phyloP scores from a whole-genome alignment of 2,113 vertebrate genomes.

The Oophaga pumilio region DNA sequence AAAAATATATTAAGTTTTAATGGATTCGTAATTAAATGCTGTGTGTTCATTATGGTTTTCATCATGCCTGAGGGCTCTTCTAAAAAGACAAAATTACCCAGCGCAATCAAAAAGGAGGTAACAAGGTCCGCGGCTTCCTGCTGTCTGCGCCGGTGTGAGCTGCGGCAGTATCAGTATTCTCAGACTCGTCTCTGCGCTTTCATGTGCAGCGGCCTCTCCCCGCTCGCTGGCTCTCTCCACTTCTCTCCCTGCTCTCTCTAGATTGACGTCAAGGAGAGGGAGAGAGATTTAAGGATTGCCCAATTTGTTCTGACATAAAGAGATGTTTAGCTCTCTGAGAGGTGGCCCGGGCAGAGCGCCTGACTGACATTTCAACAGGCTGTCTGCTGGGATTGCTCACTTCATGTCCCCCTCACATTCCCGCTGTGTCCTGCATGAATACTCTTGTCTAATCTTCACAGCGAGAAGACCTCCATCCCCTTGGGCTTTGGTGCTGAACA shows the following conservation, averaged over 20 bases:
- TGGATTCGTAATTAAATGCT: constrained; percentile 58
- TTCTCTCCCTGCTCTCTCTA: constrained; percentile 63
- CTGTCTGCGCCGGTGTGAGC: constrained; percentile 56
- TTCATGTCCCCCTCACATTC: constrained; percentile 71
- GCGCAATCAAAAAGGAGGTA: constrained; percentile 46
- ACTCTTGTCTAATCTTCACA: constrained; percentile 81
- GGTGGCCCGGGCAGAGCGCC: constrained; percentile 72
- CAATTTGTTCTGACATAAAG: constrained; percentile 80
- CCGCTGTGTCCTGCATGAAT: constrained; percentile 71
- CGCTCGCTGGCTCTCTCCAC: constrained; percentile 56
- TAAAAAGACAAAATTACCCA: constrained; percentile 54
- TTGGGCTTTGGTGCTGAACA: constrained; percentile 74
- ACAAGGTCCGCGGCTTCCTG: constrained; percentile 51
- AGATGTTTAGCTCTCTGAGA: constrained; percentile 79
- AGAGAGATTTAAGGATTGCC: constrained; percentile 79
- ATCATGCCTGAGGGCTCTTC: constrained; percentile 50
- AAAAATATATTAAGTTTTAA: constrained; percentile 58
- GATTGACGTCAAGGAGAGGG: constrained; percentile 75
- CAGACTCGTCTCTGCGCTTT: constrained; percentile 64
- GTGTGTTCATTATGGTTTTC: constrained; percentile 59
- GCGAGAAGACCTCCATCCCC: constrained; percentile 74
- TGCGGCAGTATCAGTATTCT: constrained; percentile 64
- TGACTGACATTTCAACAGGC: constrained; percentile 71
- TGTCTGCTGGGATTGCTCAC: constrained; percentile 73
- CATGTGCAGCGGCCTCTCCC: constrained; percentile 70